phyloP scores from a whole-genome alignment of 2,888 invertebrate species.

The Clepsis dumicolana region DNA sequence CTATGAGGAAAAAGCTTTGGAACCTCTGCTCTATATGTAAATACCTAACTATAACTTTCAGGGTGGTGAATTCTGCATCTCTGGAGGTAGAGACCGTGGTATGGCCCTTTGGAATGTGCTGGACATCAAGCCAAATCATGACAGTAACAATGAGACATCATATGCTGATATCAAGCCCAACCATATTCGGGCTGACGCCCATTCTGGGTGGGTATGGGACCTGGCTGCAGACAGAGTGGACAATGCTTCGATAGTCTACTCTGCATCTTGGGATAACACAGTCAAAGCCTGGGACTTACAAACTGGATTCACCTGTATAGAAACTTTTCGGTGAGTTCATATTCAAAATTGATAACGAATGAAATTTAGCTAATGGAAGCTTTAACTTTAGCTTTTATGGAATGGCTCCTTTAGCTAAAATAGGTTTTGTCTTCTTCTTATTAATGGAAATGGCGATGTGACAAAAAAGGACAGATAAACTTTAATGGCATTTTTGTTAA shows the following conservation, averaged over 20 bases:
- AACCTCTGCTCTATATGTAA: neutral
- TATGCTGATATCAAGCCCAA: slow-evolving; percentile 64
- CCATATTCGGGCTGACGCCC: slow-evolving; percentile 77
- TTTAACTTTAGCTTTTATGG: too few species aligned
- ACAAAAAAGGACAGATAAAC: too few species aligned
- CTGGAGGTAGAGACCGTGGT: slow-evolving; percentile 86
- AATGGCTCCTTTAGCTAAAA: neutral
- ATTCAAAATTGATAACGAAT: too few species aligned
- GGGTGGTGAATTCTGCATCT: slow-evolving; percentile 82
- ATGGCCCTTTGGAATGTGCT: slow-evolving; percentile 83
- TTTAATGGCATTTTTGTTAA: too few species aligned
- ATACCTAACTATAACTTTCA: slow-evolving; percentile 46
- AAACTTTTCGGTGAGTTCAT: slow-evolving; percentile 76
- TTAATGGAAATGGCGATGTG: too few species aligned
- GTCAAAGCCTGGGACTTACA: slow-evolving; percentile 86
- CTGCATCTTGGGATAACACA: slow-evolving; percentile 87
- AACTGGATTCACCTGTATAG: slow-evolving; percentile 73
- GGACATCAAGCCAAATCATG: slow-evolving; percentile 61
- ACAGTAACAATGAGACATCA: slow-evolving; percentile 58
- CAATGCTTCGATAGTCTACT: slow-evolving; percentile 79
- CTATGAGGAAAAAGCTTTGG: too few species aligned
- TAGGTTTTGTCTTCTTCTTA: too few species aligned
- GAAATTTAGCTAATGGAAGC: too few species aligned
- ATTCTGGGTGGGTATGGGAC: slow-evolving; percentile 89
- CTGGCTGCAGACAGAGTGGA: slow-evolving; percentile 75